phyloP scores from a whole-genome alignment of 1,140 invertebrate genomes.

The Drosophila repletoides region DNA sequence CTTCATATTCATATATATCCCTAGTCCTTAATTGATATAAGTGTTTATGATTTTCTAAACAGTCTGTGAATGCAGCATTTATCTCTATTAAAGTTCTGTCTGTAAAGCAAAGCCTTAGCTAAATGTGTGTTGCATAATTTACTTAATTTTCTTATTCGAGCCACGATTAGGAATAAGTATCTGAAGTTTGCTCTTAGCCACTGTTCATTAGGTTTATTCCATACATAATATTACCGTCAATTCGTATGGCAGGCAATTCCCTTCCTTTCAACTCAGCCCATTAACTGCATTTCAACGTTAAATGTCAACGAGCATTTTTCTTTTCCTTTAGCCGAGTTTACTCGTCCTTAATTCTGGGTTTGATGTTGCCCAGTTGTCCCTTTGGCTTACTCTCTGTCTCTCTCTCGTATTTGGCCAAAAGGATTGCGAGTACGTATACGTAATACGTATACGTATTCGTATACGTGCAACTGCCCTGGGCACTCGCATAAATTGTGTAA shows the following conservation, averaged over 20 bases:
- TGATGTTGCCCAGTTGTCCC: constrained; percentile 12
- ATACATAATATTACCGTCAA: constrained; percentile 4
- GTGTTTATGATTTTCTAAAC: too few species aligned
- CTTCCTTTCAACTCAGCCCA: constrained; percentile 36
- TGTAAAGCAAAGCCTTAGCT: too few species aligned
- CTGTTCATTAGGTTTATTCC: constrained; percentile 13
- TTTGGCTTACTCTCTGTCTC: constrained; percentile 6
- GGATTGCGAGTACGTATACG: constrained; percentile 57
- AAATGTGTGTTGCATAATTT: too few species aligned
- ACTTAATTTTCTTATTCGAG: too few species aligned
- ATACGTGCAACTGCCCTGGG: background rate
- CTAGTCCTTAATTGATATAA: too few species aligned
- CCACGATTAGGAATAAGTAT: too few species aligned
- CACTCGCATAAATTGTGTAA: constrained; percentile 48
- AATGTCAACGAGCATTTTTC: constrained; percentile 53
- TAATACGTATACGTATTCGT: too few species aligned
- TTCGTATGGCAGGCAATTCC: constrained; percentile 5
- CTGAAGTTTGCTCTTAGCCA: background rate
- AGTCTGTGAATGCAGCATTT: too few species aligned
- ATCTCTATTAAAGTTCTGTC: too few species aligned
- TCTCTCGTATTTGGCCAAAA: constrained; percentile 49
- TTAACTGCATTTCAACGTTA: constrained; percentile 68
- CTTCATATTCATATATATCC: too few species aligned
- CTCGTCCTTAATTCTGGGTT: constrained; percentile 8
- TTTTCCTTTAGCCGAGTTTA: constrained; percentile 19